Evolutionary conservation across 2,797 vertebrate genomes (phyloP).

Genomic region (Coregonus sp.): DNA sequence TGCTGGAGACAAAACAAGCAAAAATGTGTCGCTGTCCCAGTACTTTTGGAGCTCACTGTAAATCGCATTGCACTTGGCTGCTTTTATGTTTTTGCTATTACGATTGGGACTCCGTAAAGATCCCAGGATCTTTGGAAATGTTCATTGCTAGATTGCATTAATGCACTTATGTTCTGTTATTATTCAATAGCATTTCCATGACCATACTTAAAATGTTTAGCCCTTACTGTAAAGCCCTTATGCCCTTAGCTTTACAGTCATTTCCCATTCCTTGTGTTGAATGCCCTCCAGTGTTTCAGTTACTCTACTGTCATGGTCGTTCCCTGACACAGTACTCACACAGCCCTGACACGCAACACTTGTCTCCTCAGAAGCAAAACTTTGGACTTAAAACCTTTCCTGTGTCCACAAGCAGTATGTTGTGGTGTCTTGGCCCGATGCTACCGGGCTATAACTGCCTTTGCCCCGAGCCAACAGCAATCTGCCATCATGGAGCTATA

Average conservation of each 20-base stretch:
- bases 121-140: background rate
- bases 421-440: slow-evolving; percentile 54
- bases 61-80: slow-evolving; percentile 48
- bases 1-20: no score
- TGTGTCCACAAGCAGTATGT: slow-evolving; percentile 67
- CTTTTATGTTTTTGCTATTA: slow-evolving; percentile 25
- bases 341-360: slow-evolving; percentile 27
- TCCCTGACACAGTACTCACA: slow-evolving; percentile 33
- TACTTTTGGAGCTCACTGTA: background rate
- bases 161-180: background rate
- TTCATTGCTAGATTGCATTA: background rate
- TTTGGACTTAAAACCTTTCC: slow-evolving; percentile 75
- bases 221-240: background rate
- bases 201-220: background rate
- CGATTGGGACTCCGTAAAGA: background rate
- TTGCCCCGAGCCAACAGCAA: slow-evolving; percentile 69
- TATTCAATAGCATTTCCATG: background rate
- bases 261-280: slow-evolving; percentile 7
- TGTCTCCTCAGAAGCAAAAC: slow-evolving; percentile 69
- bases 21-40: background rate
- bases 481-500: slow-evolving; percentile 84
- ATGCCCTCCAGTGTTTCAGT: slow-evolving; percentile 42
- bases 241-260: background rate
- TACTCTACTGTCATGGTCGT: slow-evolving; percentile 33
- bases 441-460: slow-evolving; percentile 73